Percentiles rank a stretch among this genome's conserved stretches.
phyloP scores from a whole-genome alignment of 2,888 invertebrate genomes.

The Deladenus siricidicola region DNA sequence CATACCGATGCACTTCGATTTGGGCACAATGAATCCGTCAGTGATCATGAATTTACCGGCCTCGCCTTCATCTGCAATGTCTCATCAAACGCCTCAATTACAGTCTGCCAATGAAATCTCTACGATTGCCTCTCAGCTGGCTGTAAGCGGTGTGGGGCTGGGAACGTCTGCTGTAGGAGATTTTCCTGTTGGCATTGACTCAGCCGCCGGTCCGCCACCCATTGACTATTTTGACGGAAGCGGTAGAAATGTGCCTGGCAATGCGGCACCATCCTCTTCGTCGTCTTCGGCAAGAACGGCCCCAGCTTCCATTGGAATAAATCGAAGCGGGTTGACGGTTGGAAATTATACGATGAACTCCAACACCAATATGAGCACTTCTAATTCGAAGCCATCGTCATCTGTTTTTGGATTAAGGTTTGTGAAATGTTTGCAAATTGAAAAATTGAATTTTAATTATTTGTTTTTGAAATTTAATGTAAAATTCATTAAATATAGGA shows the following conservation, averaged over 20 bases:
- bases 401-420: constrained; percentile 8
- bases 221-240: not conserved
- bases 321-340: not conserved
- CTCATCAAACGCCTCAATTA: not conserved
- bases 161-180: too few species aligned
- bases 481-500: too few species aligned
- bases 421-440: not conserved
- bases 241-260: not conserved
- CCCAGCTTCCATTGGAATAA: not conserved
- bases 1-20: constrained; percentile 1
- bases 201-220: too few species aligned
- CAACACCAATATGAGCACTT: not conserved
- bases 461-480: too few species aligned
- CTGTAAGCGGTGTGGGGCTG: too few species aligned
- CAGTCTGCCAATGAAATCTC: not conserved
- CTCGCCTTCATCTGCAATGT: not conserved
- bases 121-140: constrained; percentile 3
- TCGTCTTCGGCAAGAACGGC: not conserved
- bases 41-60: constrained; percentile 5
- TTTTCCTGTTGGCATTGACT: too few species aligned
- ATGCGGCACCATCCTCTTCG: not conserved
- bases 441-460: too few species aligned
- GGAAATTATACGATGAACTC: not conserved
- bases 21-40: not conserved
- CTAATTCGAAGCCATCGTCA: constrained; percentile 10